Evolutionary conservation across 2,888 invertebrate genomes (phyloP), one percentile per base, ranked within the genome.

Genomic region (Harpalus rufipes): DNA sequence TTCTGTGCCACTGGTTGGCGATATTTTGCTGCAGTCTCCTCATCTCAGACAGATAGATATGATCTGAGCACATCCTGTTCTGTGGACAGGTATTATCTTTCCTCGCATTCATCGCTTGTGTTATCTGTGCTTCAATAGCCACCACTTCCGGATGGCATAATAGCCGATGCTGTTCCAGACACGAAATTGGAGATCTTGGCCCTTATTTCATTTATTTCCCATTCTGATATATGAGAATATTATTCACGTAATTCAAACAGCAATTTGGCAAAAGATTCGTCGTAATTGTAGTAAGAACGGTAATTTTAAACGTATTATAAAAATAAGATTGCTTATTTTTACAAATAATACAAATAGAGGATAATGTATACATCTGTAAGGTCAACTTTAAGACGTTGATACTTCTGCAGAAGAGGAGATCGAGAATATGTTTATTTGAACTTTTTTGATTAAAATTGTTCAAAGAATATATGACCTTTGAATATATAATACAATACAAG

Each of bases 71-170:
- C 32, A 39, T 68, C 68, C 68, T 68, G 68, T 68, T 7, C 5
- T n/a, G n/a, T 39, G 68, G 68, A 68, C 68, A 68, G 68, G 68
- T 68, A 68, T 68, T 68, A 68, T 68, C 68, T 68, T 68, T 32
- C 68, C 12, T 7, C 32, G 39, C 68, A 68, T 68, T 68, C 68
- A 68, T 68, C 39, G n/a, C 39, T 68, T 7, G 5, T 39, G 68
- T 10, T 63, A 63, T 63, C 63, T 63, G 1, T 63, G 12, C 25
- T 10, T 74, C 41, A 74, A 74, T 74, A 74, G 72, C 44, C 5
- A 12, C 18, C 44, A 74, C 72, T 74, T 74, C 72, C 72, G 72
- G 72, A 74, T 44, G 16, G 41, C 16, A 74, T 74, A 74, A 74
- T 74, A 74, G 44, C 72, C 41, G n/a, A 12, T 39, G 16, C 10